These are phyloP conservation scores for Eulemur macaco DNA, from an alignment of 2,113 vertebrate species.

Conservation along the genomic window DNA sequence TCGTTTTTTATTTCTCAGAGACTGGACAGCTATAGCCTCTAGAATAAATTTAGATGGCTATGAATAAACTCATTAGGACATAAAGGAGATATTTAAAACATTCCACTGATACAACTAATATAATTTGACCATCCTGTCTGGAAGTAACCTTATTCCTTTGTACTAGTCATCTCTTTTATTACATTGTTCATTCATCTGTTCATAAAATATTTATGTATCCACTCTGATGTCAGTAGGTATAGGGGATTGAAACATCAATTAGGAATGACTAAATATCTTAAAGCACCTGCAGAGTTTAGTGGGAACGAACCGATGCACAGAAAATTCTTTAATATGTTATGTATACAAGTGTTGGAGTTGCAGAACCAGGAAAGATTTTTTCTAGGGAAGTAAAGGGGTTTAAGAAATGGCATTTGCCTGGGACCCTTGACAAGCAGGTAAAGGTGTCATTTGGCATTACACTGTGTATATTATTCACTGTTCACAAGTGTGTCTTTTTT, in stretches of 20 bases:
- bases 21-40: not conserved
- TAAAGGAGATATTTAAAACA: slow-evolving; percentile 34
- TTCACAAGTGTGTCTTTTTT: slow-evolving; percentile 7
- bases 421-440: not conserved
- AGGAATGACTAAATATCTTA: not conserved
- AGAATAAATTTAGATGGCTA: not conserved
- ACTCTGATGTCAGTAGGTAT: not conserved
- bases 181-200: not conserved
- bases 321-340: not conserved
- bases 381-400: not conserved
- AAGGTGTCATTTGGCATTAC: not conserved
- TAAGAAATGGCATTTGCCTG: not conserved
- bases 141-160: not conserved
- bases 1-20: slow-evolving; percentile 45
- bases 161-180: not conserved
- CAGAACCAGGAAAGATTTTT: not conserved
- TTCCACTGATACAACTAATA: not conserved
- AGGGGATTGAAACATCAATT: slow-evolving; percentile 4
- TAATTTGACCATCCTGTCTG: not conserved
- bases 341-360: not conserved
- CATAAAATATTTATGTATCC: not conserved
- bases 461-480: not conserved
- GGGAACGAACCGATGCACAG: not conserved
- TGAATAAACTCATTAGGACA: not conserved
- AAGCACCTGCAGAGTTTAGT: slow-evolving; percentile 21